phyloP scores from a whole-genome alignment of 2,888 invertebrate species.

The Azorinus chamasolen region DNA sequence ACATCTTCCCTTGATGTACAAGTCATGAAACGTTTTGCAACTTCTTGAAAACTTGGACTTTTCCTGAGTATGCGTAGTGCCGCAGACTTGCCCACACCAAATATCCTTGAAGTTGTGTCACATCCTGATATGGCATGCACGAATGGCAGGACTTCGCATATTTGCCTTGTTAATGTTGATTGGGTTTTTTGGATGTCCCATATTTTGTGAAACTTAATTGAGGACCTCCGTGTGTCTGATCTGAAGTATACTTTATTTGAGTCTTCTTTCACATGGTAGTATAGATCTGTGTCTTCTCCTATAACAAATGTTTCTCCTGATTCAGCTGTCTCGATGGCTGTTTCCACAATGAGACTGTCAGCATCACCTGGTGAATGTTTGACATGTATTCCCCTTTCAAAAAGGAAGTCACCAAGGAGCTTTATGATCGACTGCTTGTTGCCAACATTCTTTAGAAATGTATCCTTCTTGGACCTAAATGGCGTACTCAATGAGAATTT shows the following conservation, averaged over 20 bases:
- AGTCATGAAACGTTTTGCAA: background rate
- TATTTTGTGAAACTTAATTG: background rate
- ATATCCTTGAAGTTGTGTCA: constrained; percentile 59
- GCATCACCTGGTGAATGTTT: constrained; percentile 27
- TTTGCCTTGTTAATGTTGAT: constrained; percentile 25
- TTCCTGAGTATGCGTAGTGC: constrained; percentile 10
- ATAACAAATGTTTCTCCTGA: background rate
- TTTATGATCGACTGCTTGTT: constrained; percentile 14
- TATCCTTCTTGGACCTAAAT: constrained; percentile 24
- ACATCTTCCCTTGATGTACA: background rate
- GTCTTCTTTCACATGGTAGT: background rate
- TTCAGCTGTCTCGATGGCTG: constrained; percentile 11
- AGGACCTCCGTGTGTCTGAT: background rate
- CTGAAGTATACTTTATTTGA: background rate
- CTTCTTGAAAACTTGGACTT: background rate
- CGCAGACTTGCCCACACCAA: constrained; percentile 48
- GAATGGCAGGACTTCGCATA: constrained; percentile 37
- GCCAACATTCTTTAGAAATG: background rate
- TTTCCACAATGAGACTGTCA: constrained; percentile 15
- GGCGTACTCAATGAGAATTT: background rate
- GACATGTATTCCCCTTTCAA: background rate
- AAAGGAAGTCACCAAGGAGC: constrained; percentile 10
- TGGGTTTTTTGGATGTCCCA: constrained; percentile 57
- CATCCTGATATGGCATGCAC: constrained; percentile 62
- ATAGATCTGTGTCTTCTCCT: constrained; percentile 37